These are phyloP conservation scores for Antitype chi DNA, from an alignment of 2,888 invertebrate genomes.

Conservation along the genomic window DNA sequence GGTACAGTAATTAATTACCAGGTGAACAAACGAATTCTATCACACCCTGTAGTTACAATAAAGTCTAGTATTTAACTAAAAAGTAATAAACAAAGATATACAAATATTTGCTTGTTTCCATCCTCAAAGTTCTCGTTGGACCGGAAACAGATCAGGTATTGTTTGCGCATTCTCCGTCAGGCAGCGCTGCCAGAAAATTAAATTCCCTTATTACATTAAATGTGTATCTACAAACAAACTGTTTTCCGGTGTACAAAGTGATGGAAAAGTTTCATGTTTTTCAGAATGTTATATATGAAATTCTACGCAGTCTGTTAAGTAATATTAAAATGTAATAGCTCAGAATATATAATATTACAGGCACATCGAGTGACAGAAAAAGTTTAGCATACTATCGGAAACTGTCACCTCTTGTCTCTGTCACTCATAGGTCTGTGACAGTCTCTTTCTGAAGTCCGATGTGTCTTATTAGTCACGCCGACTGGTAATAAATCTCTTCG, in stretches of 20 bases:
- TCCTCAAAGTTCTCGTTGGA: slow-evolving; percentile 32
- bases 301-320: neutral
- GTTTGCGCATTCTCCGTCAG: slow-evolving; percentile 26
- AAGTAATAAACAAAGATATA: slow-evolving; percentile 11
- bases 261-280: slow-evolving; percentile 4
- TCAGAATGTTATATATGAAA: neutral
- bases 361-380: neutral
- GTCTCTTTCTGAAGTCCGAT: neutral
- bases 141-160: slow-evolving; percentile 43
- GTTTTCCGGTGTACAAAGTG: slow-evolving; percentile 12
- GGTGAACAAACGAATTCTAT: slow-evolving; percentile 1
- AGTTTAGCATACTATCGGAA: neutral
- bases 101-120: slow-evolving; percentile 41
- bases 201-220: slow-evolving; percentile 37
- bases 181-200: slow-evolving; percentile 42
- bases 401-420: neutral
- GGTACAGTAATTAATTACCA: neutral
- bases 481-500: neutral
- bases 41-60: neutral
- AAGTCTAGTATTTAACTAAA: slow-evolving; percentile 8
- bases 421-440: neutral
- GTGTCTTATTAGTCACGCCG: neutral
- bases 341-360: too few species aligned
- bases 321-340: neutral
- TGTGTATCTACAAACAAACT: slow-evolving; percentile 14